Percentiles rank a stretch among this genome's conserved stretches.
Conservation (phyloP, 2,888 invertebrate genomes). For the Drosophila prostipennis region DNA sequence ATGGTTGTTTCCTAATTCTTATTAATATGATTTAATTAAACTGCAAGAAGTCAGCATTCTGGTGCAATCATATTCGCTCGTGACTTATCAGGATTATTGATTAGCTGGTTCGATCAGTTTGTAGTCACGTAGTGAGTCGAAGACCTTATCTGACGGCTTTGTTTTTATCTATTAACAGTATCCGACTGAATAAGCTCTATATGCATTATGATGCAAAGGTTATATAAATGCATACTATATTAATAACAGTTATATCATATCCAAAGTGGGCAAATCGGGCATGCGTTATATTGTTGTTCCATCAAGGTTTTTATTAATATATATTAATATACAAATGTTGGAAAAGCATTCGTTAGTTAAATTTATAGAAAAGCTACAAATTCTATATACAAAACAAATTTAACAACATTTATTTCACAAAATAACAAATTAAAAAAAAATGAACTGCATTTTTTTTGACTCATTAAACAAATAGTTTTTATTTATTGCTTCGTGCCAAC, state of each 20-base stretch:
- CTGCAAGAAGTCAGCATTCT: slow-evolving; percentile 4
- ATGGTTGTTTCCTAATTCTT: not conserved
- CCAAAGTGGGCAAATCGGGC: not conserved
- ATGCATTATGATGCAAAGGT: slow-evolving; percentile 12
- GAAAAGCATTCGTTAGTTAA: too few relatives aligned
- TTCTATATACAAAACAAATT: too few relatives aligned
- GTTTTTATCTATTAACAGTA: not conserved
- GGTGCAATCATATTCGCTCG: slow-evolving; percentile 1
- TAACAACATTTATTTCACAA: too few relatives aligned
- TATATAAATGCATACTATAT: not conserved
- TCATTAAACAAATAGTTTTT: too few relatives aligned
- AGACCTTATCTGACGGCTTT: slow-evolving; percentile 9
- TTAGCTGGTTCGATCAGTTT: not conserved
- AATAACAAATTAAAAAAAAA: too few relatives aligned
- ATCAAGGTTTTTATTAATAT: not conserved
- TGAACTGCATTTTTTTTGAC: too few relatives aligned
- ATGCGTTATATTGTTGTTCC: not conserved
- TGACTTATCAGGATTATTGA: slow-evolving; percentile 25
- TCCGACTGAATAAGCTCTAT: not conserved
- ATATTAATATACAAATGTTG: too few relatives aligned
- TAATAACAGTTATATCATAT: not conserved
- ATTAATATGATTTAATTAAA: slow-evolving; percentile 16
- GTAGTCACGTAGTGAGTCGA: slow-evolving; percentile 20
- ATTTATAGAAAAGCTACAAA: too few relatives aligned
- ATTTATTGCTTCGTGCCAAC: too few relatives aligned